Base-by-base conservation (phyloP, 2,888 invertebrate species). In the Loripinus fragilis region DNA sequence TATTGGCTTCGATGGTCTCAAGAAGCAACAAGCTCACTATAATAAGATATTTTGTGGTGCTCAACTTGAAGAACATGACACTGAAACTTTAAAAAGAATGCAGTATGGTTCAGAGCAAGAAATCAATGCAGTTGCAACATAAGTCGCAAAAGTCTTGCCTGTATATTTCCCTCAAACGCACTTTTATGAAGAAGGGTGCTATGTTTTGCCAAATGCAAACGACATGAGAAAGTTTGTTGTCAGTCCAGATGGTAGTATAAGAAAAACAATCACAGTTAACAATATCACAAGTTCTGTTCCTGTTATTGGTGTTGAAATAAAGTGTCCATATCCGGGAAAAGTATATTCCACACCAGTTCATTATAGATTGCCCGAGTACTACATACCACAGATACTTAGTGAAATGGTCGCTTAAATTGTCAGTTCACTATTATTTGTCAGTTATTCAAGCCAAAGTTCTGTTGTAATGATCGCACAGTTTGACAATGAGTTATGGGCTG, bases 241-340 rank as follows among this genome's bases (percentile, higher is more conserved):
- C 12, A 45, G 45, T 28, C 69, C 48, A 8, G 69, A 69, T 28
- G 30, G 69, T 10, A 69, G 69, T 28, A 5, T 48, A 1, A 23
- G 52, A 28, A 15, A 52, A 25, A 52, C 23, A 38, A 38, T 38
- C 38, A 38, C 38, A 38, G 12, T 38, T 5, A 12, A 38, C 38
- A 38, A 38, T 38, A 38, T 38, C 38, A 38, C 7, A 8, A 38
- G 12, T 38, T 38, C 5, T 38, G 12, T 12, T 38, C 38, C 38
- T 38, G 38, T 38, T 12, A 38, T 12, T 5, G 12, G 38, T 25
- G 35, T 81, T 28, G 85, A 85, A 72, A 66, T 70, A 2, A 85
- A 85, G 66, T 82, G 82, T 38, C 82, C 80, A 2, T 74, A 23
- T 60, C 80, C 85, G 5, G 78, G 80, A 38, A 78, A 78, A 38